Conservation (phyloP, 1,140 invertebrate species). For the Brachionus rubens region DNA sequence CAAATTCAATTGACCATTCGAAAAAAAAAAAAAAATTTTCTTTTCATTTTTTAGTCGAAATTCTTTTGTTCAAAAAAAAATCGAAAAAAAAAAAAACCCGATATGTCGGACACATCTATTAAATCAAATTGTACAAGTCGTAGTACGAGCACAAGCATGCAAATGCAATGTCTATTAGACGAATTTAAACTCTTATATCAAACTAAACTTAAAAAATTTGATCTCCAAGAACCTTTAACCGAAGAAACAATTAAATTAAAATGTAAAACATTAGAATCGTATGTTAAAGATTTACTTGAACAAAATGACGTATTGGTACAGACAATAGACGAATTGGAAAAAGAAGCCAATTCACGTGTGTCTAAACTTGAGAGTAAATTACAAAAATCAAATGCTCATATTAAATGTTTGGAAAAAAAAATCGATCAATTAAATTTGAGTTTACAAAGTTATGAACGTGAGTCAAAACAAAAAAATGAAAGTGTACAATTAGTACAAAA, state of each 20-base stretch:
- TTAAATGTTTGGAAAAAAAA: conserved; percentile 24
- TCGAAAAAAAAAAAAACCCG: too few species aligned
- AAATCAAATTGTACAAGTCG: conserved; percentile 27
- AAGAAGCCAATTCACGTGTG: conserved; percentile 58
- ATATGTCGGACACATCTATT: conserved; percentile 45
- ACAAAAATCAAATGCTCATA: conserved; percentile 49
- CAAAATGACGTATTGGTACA: conserved; percentile 59
- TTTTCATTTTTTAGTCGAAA: too few species aligned
- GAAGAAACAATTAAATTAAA: conserved; percentile 27
- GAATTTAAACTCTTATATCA: conserved; percentile 38
- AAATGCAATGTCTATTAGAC: conserved; percentile 35
- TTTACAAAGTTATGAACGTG: conserved; percentile 3
- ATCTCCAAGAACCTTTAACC: background rate
- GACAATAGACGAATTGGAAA: conserved; percentile 58
- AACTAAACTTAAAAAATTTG: conserved; percentile 21
- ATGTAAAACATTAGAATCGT: conserved; percentile 51
- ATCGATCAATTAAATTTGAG: background rate
- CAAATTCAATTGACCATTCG: too few species aligned
- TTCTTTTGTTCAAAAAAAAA: too few species aligned
- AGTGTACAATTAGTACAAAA: background rate
- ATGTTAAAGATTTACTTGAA: conserved; percentile 58
- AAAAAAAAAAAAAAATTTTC: too few species aligned
- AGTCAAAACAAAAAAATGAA: conserved; percentile 2
- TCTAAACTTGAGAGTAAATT: conserved; percentile 54
- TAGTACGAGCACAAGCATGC: conserved; percentile 26